phyloP scores from a whole-genome alignment of 2,797 vertebrate genomes.

The Chlorospingus semifuscus region DNA sequence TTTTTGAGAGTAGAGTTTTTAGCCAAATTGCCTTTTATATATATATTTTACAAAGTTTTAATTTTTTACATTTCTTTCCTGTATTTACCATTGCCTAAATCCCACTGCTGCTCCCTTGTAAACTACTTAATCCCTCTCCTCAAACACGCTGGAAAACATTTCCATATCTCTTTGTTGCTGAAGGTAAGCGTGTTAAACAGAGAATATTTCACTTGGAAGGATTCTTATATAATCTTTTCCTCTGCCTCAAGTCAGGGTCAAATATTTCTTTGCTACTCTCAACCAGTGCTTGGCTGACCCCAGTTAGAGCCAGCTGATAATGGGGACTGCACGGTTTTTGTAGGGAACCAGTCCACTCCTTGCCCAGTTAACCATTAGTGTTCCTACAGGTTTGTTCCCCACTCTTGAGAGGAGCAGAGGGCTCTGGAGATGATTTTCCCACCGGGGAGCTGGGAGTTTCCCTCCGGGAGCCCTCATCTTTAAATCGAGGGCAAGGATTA shows the following conservation, averaged over 20 bases:
- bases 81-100: not conserved
- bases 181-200: not conserved
- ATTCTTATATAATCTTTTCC: constrained; percentile 21
- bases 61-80: not conserved
- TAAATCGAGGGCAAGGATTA: not conserved
- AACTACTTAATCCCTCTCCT: not conserved
- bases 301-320: constrained; percentile 6
- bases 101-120: not conserved
- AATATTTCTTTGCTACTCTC: constrained; percentile 28
- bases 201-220: not conserved
- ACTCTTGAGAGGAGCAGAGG: not conserved
- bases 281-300: not conserved
- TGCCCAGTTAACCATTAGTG: not conserved
- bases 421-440: not conserved
- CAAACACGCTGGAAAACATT: not conserved
- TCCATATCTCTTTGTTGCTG: not conserved
- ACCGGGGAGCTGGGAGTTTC: not conserved
- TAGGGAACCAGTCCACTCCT: not conserved
- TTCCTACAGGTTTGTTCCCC: not conserved
- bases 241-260: constrained; percentile 7
- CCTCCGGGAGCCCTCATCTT: not conserved
- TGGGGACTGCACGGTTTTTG: not conserved
- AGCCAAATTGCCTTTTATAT: not conserved
- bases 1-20: not conserved
- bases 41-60: not conserved